Base-by-base conservation (phyloP, 2,113 vertebrate species). In the Serilophus lunatus region DNA sequence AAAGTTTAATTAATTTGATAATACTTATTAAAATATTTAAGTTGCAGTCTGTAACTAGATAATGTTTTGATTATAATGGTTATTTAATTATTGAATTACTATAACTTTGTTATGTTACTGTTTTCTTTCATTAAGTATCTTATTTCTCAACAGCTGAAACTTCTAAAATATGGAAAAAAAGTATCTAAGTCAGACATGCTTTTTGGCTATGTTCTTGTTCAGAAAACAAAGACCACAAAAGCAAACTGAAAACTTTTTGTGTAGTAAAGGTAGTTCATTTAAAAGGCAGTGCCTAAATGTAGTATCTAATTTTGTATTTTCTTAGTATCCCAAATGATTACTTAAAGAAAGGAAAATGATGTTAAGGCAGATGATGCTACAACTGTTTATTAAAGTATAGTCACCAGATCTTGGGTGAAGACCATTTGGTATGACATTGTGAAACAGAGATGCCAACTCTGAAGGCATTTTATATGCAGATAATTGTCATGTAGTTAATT, bases 401-500 rank as follows among this genome's bases (percentile, higher is more conserved):
- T 74, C 59, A 61, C 59, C 38, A 65, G 59, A 61, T 84, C 33
- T 51, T 53, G 35, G 29, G 31, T 82, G 70, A 93, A 76, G 88
- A 84, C 59, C 72, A 91, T 77, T 65, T 82, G 59, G 60, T 65
- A 57, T 0, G 1, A 75, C 18, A 92, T 70, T 86, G 71, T 77
- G 83, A 94, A 92, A 83, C 25, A 86, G 76, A 95, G 93, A 84
- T 68, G 74, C 45, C 71, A 79, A 49, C 50, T 94, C 90, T 84
- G 61, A 91, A 95, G 92, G 81, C 83, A 94, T 95, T 96, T 95
- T 50, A 24, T 79, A 25, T 82, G 61, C 56, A 76, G 91, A 57
- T 89, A 95, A 94, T 91, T 95, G 77, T 38, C 75, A 66, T 59
- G 71, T 49, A 90, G 63, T 90, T 68, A 91, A 94, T 79, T 95